Evolutionary conservation across 1,140 invertebrate genomes (phyloP).

Genomic region (Drosophila murphyi): DNA sequence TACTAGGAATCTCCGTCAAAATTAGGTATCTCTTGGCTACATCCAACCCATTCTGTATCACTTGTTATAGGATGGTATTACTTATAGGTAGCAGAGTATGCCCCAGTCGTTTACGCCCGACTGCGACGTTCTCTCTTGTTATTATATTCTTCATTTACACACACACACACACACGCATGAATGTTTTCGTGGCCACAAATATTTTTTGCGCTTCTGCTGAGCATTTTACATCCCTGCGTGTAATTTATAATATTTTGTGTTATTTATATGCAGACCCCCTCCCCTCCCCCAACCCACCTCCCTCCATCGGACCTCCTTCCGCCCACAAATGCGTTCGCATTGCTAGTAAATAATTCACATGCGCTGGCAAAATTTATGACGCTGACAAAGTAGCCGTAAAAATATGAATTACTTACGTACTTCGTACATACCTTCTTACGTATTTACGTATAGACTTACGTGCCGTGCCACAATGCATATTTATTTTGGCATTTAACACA

Average conservation of each 20-base stretch:
- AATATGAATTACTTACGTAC: conserved; percentile 69
- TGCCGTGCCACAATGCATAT: conserved; percentile 41
- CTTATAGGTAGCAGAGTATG: too few relatives aligned
- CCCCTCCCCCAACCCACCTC: neutral
- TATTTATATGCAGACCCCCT: conserved; percentile 66
- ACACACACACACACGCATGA: conserved; percentile 54
- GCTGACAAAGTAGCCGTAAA: conserved; percentile 82
- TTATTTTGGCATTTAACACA: conserved; percentile 67
- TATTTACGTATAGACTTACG: conserved; percentile 21
- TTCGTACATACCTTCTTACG: conserved; percentile 24
- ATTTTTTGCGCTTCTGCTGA: conserved; percentile 54
- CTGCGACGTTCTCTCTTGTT: too few relatives aligned
- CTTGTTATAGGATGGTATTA: too few relatives aligned
- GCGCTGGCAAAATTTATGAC: conserved; percentile 73
- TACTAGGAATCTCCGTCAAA: too few relatives aligned
- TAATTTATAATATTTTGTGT: conserved; percentile 83
- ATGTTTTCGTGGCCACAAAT: conserved; percentile 78
- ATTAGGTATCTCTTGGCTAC: too few relatives aligned
- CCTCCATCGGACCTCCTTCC: neutral
- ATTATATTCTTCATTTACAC: neutral
- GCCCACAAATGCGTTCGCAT: conserved; percentile 35
- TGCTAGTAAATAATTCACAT: conserved; percentile 81
- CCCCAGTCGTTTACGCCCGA: too few relatives aligned
- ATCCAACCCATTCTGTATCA: too few relatives aligned
- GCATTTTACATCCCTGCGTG: conserved; percentile 66